Evolutionary conservation across 2,797 vertebrate species (phyloP).

Genomic region (Huso huso): DNA sequence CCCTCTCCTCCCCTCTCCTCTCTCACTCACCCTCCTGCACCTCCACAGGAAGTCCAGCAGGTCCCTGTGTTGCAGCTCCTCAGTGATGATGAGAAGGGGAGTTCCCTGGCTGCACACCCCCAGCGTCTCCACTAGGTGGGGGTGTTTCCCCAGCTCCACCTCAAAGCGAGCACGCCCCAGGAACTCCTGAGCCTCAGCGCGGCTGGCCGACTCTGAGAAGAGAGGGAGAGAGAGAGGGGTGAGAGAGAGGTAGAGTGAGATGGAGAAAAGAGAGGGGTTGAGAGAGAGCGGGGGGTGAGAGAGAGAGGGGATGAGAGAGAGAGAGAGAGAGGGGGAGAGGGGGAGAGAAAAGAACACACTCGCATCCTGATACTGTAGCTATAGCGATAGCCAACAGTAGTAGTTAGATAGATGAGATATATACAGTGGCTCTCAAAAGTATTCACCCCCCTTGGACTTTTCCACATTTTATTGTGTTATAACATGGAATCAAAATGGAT

Average conservation of each 20-base stretch:
- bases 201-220: constrained; percentile 51
- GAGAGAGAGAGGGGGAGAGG: background rate
- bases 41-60: constrained; percentile 81
- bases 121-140: constrained; percentile 74
- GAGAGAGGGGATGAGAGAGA: background rate
- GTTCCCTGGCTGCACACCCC: constrained; percentile 73
- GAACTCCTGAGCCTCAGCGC: constrained; percentile 69
- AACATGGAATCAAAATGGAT: no score
- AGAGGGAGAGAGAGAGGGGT: background rate
- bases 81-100: constrained; percentile 77
- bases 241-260: background rate
- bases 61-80: constrained; percentile 73
- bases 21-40: constrained; percentile 53
- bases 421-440: no score
- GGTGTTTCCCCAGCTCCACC: constrained; percentile 70
- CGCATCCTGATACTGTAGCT: no score
- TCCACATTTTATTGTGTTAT: no score
- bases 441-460: no score
- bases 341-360: background rate
- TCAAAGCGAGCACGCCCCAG: constrained; percentile 77
- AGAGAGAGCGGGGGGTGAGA: background rate
- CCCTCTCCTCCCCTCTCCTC: no score
- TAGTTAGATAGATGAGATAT: no score
- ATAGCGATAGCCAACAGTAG: no score
- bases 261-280: background rate